Evolutionary conservation across 2,888 invertebrate genomes (phyloP).

Genomic region (Pristionchus entomophagus): DNA sequence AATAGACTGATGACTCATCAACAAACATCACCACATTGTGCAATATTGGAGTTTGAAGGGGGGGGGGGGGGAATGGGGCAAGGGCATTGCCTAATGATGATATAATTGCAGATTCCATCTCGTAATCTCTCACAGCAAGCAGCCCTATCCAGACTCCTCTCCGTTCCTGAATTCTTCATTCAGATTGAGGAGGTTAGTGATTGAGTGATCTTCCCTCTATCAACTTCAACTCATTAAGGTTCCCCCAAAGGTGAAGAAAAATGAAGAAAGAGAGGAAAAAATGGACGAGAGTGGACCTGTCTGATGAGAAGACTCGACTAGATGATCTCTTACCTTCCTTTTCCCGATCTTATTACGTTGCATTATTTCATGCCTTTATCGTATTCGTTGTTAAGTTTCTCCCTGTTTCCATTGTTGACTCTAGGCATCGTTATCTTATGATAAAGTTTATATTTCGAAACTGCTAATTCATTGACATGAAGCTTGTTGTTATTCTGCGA

Average conservation of each 20-base stretch:
- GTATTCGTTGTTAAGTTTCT: slow-evolving; percentile 1
- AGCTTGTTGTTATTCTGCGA: background rate
- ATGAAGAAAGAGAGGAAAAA: background rate
- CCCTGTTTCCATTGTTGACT: background rate
- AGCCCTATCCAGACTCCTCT: slow-evolving; percentile 34
- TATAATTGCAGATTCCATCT: slow-evolving; percentile 33
- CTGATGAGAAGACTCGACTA: background rate
- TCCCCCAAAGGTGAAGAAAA: slow-evolving; percentile 40
- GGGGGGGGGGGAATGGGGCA: background rate
- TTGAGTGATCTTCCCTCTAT: background rate
- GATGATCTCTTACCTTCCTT: background rate
- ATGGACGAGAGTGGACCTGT: slow-evolving; percentile 35
- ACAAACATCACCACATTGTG: background rate
- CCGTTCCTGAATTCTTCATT: slow-evolving; percentile 47
- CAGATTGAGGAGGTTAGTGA: slow-evolving; percentile 42
- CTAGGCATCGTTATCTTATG: background rate
- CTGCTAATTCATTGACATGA: background rate
- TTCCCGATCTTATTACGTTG: background rate
- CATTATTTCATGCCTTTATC: background rate
- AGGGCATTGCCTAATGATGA: background rate
- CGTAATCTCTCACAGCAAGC: slow-evolving; percentile 32
- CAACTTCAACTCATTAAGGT: background rate
- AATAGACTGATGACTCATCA: background rate
- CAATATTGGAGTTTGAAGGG: slow-evolving; percentile 14
- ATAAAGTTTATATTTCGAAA: background rate